phyloP scores from a whole-genome alignment of 2,113 vertebrate genomes.

The Piprites chloris region DNA sequence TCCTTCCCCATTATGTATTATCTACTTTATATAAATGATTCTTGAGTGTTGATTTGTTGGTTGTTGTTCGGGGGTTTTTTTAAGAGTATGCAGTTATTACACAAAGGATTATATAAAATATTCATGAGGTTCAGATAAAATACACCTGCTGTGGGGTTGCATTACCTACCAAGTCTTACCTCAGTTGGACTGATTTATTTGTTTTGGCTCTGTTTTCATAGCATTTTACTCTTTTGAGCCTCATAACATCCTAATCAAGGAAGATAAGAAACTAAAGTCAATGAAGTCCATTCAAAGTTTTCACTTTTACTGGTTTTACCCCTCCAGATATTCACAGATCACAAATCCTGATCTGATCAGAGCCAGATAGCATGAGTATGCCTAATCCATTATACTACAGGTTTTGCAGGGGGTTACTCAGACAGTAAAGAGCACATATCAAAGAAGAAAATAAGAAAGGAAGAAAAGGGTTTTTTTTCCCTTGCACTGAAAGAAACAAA shows the following conservation, averaged over 20 bases:
- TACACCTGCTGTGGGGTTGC: not conserved
- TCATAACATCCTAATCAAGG: not conserved
- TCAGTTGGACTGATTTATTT: not conserved
- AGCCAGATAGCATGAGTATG: not conserved
- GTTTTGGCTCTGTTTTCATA: not conserved
- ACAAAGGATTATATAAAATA: slow-evolving; percentile 15
- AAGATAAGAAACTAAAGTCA: not conserved
- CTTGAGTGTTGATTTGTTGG: not conserved
- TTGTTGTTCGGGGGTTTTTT: not conserved
- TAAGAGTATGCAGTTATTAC: not conserved
- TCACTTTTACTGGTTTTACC: not conserved
- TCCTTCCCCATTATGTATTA: not conserved
- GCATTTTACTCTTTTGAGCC: not conserved
- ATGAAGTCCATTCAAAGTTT: not conserved
- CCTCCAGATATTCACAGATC: not conserved
- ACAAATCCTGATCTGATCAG: not conserved
- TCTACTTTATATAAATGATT: not conserved
- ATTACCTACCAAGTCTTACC: not conserved
- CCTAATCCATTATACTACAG: not conserved
- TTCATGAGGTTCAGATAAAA: slow-evolving; percentile 2
- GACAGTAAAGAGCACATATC: not conserved
- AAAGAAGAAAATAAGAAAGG: not conserved
- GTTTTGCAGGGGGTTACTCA: not conserved
- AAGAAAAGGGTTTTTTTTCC: not conserved
- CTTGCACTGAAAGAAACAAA: not conserved